Conservation (phyloP, 2,797 vertebrate species). For the Gymnothorax reevesii region DNA sequence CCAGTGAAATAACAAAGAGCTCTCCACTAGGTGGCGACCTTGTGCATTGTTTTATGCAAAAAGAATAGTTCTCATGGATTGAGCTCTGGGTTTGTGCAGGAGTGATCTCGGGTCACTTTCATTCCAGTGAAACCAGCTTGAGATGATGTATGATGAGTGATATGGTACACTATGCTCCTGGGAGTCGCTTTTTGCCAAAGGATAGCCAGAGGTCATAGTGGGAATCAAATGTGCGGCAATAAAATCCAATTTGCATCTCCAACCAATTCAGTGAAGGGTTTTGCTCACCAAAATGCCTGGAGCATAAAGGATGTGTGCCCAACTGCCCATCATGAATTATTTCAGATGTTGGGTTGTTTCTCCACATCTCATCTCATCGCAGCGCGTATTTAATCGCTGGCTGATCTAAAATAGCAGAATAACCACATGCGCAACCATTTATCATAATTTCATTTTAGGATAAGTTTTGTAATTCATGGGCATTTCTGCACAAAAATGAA, state of each 20-base stretch:
- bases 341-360: neutral
- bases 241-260: too few species aligned
- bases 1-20: neutral
- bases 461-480: too few species aligned
- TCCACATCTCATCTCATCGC: neutral
- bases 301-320: too few species aligned
- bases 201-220: neutral
- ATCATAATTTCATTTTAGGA: neutral
- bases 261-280: too few species aligned
- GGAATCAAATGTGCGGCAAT: too few species aligned
- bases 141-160: too few species aligned
- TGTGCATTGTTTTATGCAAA: neutral
- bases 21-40: neutral
- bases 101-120: neutral
- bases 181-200: too few species aligned
- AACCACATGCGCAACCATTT: neutral
- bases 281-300: too few species aligned
- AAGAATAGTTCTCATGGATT: neutral
- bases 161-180: too few species aligned
- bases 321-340: too few species aligned
- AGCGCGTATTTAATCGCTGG: neutral
- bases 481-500: too few species aligned
- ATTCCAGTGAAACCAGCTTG: too few species aligned
- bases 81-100: neutral
- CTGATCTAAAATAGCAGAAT: neutral